These are phyloP conservation scores for Gymnothorax javanicus DNA, from an alignment of 2,797 vertebrate species.

Conservation along the genomic window DNA sequence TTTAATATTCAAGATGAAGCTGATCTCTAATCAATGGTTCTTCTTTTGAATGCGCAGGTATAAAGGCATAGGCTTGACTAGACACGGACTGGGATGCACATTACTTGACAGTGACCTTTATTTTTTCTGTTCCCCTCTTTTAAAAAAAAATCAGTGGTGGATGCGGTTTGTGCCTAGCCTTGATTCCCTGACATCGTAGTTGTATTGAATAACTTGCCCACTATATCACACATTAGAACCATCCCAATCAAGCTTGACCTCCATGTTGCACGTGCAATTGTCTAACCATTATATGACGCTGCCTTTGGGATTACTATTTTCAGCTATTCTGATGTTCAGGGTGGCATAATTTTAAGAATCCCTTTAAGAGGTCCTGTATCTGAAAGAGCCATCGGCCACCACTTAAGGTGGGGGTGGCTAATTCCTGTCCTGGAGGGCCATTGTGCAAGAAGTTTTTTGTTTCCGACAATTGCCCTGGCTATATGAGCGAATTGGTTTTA, in stretches of 20 bases:
- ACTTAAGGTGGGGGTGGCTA: too few species aligned
- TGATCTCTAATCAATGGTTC: background rate
- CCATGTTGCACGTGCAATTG: background rate
- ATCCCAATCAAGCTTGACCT: background rate
- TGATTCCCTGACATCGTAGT: too few species aligned
- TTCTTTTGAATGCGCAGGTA: background rate
- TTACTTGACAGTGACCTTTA: background rate
- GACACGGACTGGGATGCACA: background rate
- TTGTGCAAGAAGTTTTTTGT: too few species aligned
- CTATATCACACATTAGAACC: too few species aligned
- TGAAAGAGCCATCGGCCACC: background rate
- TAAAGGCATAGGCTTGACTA: background rate
- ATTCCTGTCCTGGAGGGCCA: too few species aligned
- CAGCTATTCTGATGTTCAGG: background rate
- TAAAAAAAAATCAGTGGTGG: background rate
- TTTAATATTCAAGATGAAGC: background rate
- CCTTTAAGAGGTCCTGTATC: background rate
- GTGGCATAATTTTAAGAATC: background rate
- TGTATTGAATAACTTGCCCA: too few species aligned
- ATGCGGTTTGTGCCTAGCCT: too few species aligned
- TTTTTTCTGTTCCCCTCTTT: background rate
- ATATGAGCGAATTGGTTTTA: too few species aligned
- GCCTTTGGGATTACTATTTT: background rate
- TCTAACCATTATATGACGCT: background rate
- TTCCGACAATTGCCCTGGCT: too few species aligned